Base-by-base conservation (phyloP, 2,888 invertebrate species). In the Andrena hattorfiana region DNA sequence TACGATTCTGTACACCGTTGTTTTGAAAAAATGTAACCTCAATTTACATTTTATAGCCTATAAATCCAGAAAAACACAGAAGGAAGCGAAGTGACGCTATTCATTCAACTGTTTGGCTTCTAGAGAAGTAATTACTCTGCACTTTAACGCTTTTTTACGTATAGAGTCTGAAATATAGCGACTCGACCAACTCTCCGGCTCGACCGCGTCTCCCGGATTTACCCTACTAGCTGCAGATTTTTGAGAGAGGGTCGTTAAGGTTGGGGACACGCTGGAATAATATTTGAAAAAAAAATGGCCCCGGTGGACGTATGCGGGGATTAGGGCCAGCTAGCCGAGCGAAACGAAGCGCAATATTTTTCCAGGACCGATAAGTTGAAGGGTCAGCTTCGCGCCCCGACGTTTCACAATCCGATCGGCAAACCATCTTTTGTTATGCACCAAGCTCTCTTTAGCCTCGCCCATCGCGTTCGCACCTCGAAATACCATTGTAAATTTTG, bases 311-410 rank as follows among this genome's bases (percentile, higher is more conserved):
- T 23, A n/a, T 8, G 63, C 42, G 49, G 8, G 62, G 77, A 73
- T 73, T 73, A 66, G 62, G 56, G 7, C 23, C 6, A 42, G 68
- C 20, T 49, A 68, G 62, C 42, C 10, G 59, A 59, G 30, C 60
- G 72, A 69, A 73, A 60, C 69, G 77, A 32, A 26, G 62, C 20
- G 71, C 56, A 74, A 77, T 87, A 74, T 87, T 87, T 84, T 81
- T 77, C 56, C 77, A 83, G 84, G 85, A 64, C 73, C 62, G 78
- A 72, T 85, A 87, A 87, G 83, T 85, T 79, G n/a, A 8, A 28
- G 49, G 54, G 63, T 59, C 54, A 72, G 62, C 51, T 76, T 74
- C 32, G 68, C 75, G 26, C 28, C 74, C 48, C 63, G 30, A 49
- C 64, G 80, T 78, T 81, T 74, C 66, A 73, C 70, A 77, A 83